These are phyloP conservation scores for Cheirogaleus major DNA, from an alignment of 2,797 vertebrate species.

Conservation along the genomic window DNA sequence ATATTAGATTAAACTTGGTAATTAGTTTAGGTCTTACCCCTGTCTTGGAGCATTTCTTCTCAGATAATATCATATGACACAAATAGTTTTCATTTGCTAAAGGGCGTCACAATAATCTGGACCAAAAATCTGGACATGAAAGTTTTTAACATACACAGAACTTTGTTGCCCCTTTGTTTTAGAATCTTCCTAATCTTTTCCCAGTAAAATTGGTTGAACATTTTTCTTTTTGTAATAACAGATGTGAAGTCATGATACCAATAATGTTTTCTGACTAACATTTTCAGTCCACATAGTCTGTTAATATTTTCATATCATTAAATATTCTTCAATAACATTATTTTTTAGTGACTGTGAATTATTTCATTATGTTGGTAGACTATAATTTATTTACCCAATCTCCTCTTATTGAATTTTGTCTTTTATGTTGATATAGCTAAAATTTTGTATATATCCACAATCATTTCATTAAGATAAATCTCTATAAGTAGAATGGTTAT, in stretches of 20 bases:
- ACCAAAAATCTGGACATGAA: background rate
- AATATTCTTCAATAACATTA: background rate
- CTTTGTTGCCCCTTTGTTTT: background rate
- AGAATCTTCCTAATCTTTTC: background rate
- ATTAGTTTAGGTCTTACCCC: background rate
- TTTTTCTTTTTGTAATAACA: background rate
- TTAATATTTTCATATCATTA: background rate
- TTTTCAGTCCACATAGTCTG: background rate
- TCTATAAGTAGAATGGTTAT: background rate
- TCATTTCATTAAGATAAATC: background rate
- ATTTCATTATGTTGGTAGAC: background rate
- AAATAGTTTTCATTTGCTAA: background rate
- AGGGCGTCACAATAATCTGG: background rate
- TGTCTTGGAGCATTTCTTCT: background rate
- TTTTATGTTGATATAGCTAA: background rate
- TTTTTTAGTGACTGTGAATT: background rate
- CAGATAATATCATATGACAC: background rate
- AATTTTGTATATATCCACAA: background rate
- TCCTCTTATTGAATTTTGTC: background rate
- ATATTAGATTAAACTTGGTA: background rate
- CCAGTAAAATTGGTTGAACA: background rate
- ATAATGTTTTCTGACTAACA: background rate
- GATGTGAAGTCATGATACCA: background rate
- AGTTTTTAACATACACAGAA: background rate
- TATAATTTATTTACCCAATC: conserved; percentile 8